Evolutionary conservation across 1,140 invertebrate genomes (phyloP), one percentile per base, ranked within the genome.

Genomic region (Macrocentrus cingulum): DNA sequence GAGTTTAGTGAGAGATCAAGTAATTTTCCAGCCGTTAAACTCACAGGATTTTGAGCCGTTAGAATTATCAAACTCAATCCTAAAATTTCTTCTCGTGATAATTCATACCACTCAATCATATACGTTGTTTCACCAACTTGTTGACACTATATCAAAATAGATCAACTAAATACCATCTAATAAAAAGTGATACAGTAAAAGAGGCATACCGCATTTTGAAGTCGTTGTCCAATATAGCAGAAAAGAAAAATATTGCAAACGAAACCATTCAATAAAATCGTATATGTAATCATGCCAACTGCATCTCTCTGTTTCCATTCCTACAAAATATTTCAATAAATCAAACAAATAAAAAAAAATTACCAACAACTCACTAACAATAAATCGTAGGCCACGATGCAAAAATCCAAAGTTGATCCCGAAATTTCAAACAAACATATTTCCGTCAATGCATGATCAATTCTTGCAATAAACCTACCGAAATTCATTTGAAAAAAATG

Each of bases 21-120:
- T 29, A 74, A 61, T 49, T 66, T 71, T 39, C 69, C 72, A 22
- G 70, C 72, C 22, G 66, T 71, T 13, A 74, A 49, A 25, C 62
- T 67, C 8, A 53, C 53, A 7, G 66, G 64, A 59, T 60, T 53
- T 36, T 68, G 64, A 2, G 66, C 62, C 42, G 63, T 56, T 41
- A 56, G 48, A 13, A 69, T 44, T 2, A 67, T 56, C n/a, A 67
- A 50, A 32, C 62, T 53, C 7, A 72, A 39, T 34, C 61, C 52
- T 25, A 48, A 25, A 1, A 61, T 62, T 11, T 56, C 58, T n/a
- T 62, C 62, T 50, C 29, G 56, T 5, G 70, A 65, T 53, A 72
- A 63, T 6, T 56, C 6, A 46, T 70, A 67, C 72, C 72, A 74
- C 1, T 68, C 44, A 4, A 69, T 62, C 44, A 58, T 60, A 20